phyloP scores from a whole-genome alignment of 1,140 invertebrate species.

The Drosophila kepulauana region DNA sequence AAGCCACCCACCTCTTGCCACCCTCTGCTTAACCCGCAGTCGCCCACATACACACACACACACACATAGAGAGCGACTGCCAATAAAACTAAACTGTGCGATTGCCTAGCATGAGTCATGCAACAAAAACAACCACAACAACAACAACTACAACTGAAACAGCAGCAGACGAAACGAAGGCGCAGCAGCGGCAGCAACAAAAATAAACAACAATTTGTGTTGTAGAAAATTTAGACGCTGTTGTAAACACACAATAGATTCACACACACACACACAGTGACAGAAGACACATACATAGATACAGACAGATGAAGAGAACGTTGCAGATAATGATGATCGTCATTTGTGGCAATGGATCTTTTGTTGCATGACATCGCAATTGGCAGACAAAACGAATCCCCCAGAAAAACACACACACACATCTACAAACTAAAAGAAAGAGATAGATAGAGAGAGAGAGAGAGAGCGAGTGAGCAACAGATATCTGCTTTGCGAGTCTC shows the following conservation, averaged over 20 bases:
- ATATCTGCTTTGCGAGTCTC: constrained; percentile 5
- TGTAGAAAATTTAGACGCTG: constrained; percentile 79
- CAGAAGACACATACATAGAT: constrained; percentile 40
- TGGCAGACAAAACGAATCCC: constrained; percentile 52
- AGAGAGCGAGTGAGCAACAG: background rate
- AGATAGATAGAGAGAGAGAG: background rate
- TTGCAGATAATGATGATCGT: constrained; percentile 52
- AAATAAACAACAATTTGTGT: constrained; percentile 82
- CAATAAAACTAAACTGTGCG: constrained; percentile 79
- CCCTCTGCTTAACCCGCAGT: constrained; percentile 60
- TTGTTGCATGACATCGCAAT: constrained; percentile 81
- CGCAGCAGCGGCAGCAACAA: constrained; percentile 64
- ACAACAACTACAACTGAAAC: constrained; percentile 66
- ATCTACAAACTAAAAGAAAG: background rate
- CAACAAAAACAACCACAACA: constrained; percentile 64
- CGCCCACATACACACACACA: constrained; percentile 27
- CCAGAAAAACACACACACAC: constrained; percentile 30
- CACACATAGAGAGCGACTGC: constrained; percentile 48
- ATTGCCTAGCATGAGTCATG: constrained; percentile 75
- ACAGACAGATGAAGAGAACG: constrained; percentile 35
- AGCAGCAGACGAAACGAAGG: constrained; percentile 70
- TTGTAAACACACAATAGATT: constrained; percentile 66
- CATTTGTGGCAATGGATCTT: constrained; percentile 70
- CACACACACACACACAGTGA: constrained; percentile 50
- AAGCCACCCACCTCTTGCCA: constrained; percentile 29